These are phyloP conservation scores for Hippoglossus stenolepis DNA, from an alignment of 2,113 vertebrate species.

Conservation along the genomic window DNA sequence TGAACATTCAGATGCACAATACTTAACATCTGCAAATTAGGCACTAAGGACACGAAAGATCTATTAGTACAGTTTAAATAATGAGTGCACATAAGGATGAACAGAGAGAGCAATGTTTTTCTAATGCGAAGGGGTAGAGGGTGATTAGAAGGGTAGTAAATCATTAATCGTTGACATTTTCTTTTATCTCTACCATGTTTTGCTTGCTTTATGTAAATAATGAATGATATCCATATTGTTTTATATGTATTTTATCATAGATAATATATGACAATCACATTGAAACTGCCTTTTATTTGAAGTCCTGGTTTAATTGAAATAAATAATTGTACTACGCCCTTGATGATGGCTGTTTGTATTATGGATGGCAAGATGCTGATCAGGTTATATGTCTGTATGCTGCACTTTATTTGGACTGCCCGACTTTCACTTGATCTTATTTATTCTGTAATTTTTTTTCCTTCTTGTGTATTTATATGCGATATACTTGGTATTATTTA, in stretches of 20 bases:
- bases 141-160: neutral
- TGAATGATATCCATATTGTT: neutral
- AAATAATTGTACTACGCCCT: too few species aligned
- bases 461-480: too few species aligned
- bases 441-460: too few species aligned
- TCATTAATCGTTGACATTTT: constrained; percentile 4
- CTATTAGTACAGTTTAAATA: constrained; percentile 60
- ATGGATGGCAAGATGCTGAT: too few species aligned
- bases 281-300: too few species aligned
- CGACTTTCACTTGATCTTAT: too few species aligned
- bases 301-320: too few species aligned
- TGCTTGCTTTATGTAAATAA: neutral
- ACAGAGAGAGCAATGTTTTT: constrained; percentile 10
- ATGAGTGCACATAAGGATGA: constrained; percentile 19
- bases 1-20: constrained; percentile 43
- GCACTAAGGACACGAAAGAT: constrained; percentile 52
- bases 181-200: neutral
- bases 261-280: neutral
- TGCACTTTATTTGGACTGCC: too few species aligned
- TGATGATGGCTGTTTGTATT: too few species aligned
- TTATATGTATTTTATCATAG: neutral
- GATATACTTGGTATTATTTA: too few species aligned
- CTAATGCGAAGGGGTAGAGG: neutral
- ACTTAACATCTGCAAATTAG: constrained; percentile 66
- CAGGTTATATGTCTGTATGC: too few species aligned